A percentile compares a stretch with the other conserved stretches of the same genome.
These are phyloP conservation scores for Drosophila borealis DNA, from an alignment of 2,888 invertebrate species.

Conservation along the genomic window DNA sequence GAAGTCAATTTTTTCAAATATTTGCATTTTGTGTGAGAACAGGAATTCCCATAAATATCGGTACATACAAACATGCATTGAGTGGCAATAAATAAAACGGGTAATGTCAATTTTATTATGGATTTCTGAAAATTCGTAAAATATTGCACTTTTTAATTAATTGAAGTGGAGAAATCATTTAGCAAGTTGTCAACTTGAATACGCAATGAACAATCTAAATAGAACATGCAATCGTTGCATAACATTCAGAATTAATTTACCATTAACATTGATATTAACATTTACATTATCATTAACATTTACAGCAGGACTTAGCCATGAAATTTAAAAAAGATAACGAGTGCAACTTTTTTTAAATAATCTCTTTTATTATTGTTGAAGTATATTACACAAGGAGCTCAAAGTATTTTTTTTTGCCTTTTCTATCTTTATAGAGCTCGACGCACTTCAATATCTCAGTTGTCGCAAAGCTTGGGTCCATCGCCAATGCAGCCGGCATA, in stretches of 20 bases:
- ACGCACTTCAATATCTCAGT: not conserved
- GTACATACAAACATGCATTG: conserved; percentile 8
- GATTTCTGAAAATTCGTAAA: conserved; percentile 35
- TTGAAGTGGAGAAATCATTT: conserved; percentile 20
- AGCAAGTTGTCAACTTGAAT: conserved; percentile 26
- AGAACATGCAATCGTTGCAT: not conserved
- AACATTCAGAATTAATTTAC: not conserved
- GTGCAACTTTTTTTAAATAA: not conserved
- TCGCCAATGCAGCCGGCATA: conserved; percentile 90
- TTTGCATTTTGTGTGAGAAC: conserved; percentile 58
- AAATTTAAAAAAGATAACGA: not conserved
- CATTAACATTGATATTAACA: conserved; percentile 3
- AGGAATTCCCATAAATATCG: conserved; percentile 30
- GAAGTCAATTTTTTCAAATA: conserved; percentile 65
- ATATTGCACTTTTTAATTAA: conserved; percentile 38
- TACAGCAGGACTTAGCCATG: not conserved
- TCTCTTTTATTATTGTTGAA: not conserved
- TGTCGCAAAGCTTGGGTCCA: conserved; percentile 67
- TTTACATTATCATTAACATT: not conserved
- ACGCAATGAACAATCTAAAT: conserved; percentile 22
- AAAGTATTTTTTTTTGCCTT: not conserved
- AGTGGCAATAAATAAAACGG: conserved; percentile 58
- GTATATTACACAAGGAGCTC: not conserved
- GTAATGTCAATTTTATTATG: conserved; percentile 69
- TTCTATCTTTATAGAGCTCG: not conserved